A percentile compares a stretch with the other conserved stretches of the same genome.
These are phyloP conservation scores for Ovis canadensis DNA, from an alignment of 2,113 vertebrate genomes.

Conservation along the genomic window DNA sequence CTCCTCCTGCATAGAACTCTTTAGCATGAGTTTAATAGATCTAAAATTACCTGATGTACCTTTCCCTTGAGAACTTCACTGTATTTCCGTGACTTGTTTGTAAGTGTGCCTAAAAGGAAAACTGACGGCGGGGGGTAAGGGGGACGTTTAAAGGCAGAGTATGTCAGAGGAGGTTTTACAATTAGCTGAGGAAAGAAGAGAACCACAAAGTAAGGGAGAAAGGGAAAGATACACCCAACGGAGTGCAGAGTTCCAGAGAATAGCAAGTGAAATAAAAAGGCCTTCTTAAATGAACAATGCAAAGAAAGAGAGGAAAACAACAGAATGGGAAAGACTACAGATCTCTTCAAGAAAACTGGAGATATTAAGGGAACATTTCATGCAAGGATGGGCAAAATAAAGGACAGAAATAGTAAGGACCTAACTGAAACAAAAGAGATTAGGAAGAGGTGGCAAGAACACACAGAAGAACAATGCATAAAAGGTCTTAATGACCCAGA, in stretches of 20 bases:
- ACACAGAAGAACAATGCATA: neutral
- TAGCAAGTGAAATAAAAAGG: neutral
- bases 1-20: neutral
- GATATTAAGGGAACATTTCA: neutral
- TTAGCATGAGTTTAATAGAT: neutral
- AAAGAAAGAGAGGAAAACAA: neutral
- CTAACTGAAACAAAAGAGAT: neutral
- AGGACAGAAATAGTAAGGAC: neutral
- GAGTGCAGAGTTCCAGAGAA: neutral
- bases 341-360: neutral
- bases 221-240: neutral
- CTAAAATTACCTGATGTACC: neutral
- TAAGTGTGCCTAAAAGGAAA: neutral
- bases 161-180: neutral
- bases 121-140: rapidly evolving
- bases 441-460: neutral
- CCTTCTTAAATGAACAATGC: neutral
- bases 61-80: neutral
- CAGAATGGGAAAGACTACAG: neutral
- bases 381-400: neutral
- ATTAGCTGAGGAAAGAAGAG: neutral
- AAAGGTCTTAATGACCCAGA: neutral
- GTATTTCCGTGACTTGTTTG: neutral
- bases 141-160: neutral
- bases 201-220: neutral